A percentile compares a stretch with the other conserved stretches of the same genome.
phyloP scores from a whole-genome alignment of 2,113 vertebrate species.

The Hiodon tergisus region DNA sequence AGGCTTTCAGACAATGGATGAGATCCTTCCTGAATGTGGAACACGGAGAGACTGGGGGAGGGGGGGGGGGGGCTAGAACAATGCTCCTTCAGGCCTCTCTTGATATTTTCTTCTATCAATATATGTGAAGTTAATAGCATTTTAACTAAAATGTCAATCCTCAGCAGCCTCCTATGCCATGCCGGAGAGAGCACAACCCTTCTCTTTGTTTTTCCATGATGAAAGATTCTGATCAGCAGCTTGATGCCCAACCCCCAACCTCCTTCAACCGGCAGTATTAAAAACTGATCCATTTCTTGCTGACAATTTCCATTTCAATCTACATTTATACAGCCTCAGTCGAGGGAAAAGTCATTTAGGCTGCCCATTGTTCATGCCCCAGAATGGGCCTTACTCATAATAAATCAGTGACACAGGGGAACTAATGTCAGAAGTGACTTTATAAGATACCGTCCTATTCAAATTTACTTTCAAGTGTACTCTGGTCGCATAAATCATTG shows the following conservation, averaged over 20 bases:
- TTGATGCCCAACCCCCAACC: slow-evolving; percentile 7
- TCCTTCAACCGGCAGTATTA: slow-evolving; percentile 52
- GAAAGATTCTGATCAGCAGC: slow-evolving; percentile 33
- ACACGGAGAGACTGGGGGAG: no score
- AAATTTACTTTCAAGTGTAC: slow-evolving; percentile 46
- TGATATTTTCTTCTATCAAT: slow-evolving; percentile 46
- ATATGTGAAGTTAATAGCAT: slow-evolving; percentile 70
- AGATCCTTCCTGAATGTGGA: no score
- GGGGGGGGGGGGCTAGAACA: slow-evolving; percentile 23
- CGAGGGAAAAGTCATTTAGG: slow-evolving; percentile 30
- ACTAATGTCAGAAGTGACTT: slow-evolving; percentile 41
- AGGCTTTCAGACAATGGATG: no score
- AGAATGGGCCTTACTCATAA: slow-evolving; percentile 28
- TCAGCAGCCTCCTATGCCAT: slow-evolving; percentile 39
- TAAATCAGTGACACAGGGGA: slow-evolving; percentile 43
- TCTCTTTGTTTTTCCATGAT: slow-evolving; percentile 30
- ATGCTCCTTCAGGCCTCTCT: slow-evolving; percentile 35
- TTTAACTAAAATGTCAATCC: slow-evolving; percentile 72
- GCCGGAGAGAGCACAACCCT: slow-evolving; percentile 42
- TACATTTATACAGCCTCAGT: slow-evolving; percentile 35
- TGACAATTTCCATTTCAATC: slow-evolving; percentile 57
- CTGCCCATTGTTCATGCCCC: slow-evolving; percentile 33
- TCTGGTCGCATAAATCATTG: slow-evolving; percentile 49
- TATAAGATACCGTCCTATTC: slow-evolving; percentile 49
- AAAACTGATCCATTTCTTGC: slow-evolving; percentile 59